Conservation (phyloP, 2,113 vertebrate species). For the Dasyornis broadbenti region DNA sequence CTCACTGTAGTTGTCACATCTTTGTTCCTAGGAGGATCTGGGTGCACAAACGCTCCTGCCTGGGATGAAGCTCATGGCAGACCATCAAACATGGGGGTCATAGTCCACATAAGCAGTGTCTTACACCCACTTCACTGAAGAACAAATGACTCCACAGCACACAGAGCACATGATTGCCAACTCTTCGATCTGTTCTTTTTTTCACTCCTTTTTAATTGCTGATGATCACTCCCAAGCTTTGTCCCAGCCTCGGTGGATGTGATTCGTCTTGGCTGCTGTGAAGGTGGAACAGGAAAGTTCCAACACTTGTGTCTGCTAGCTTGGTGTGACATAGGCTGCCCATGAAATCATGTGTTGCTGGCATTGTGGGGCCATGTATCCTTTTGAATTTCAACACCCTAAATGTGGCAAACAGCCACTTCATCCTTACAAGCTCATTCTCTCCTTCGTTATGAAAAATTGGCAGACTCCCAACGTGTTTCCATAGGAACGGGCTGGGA, state of each 20-base stretch:
- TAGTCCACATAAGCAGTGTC: too few species aligned
- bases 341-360: neutral
- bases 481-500: neutral
- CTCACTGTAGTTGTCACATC: neutral
- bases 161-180: neutral
- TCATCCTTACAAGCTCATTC: neutral
- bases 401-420: neutral
- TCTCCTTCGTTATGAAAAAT: neutral
- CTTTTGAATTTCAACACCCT: neutral
- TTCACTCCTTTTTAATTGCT: neutral
- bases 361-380: neutral
- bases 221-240: neutral
- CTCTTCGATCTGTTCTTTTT: neutral
- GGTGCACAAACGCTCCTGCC: neutral
- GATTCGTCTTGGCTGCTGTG: neutral
- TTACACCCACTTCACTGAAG: neutral
- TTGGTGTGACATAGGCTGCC: neutral
- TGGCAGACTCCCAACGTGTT: neutral
- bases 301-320: rapidly evolving
- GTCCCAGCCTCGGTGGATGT: neutral
- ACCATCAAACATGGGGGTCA: neutral
- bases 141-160: neutral
- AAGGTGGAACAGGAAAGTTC: neutral
- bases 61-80: neutral
- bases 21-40: neutral